Evolutionary conservation across 2,113 vertebrate genomes (phyloP).

Genomic region (Anthoscopus minutus): DNA sequence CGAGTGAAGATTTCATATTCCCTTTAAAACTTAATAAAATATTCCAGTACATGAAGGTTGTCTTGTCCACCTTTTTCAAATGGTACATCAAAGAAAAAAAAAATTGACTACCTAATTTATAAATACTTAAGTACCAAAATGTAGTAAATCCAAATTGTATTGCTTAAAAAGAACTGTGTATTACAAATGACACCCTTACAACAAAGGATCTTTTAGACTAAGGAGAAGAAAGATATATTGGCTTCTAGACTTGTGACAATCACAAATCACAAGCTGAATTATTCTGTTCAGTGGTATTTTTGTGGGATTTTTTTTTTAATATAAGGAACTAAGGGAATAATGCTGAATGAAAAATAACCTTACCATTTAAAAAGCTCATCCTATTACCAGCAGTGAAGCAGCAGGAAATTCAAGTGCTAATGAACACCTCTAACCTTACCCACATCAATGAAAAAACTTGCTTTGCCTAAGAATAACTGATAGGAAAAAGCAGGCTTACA

Average conservation of each 20-base stretch:
- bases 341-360: background rate
- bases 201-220: background rate
- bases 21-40: background rate
- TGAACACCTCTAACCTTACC: background rate
- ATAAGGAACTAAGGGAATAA: background rate
- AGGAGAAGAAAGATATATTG: background rate
- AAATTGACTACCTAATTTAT: background rate
- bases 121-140: background rate
- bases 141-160: background rate
- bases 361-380: background rate
- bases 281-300: background rate
- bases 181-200: background rate
- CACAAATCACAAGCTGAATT: background rate
- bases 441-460: background rate
- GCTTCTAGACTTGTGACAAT: background rate
- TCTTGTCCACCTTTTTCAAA: background rate
- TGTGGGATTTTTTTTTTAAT: background rate
- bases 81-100: background rate
- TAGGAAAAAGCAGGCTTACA: background rate
- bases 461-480: background rate
- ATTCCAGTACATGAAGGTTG: background rate
- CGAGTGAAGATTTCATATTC: background rate
- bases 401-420: conserved; percentile 18
- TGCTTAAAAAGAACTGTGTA: background rate
- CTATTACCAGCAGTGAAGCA: background rate